Conservation (phyloP, 2,888 invertebrate species). For the Podabrus alpinus region DNA sequence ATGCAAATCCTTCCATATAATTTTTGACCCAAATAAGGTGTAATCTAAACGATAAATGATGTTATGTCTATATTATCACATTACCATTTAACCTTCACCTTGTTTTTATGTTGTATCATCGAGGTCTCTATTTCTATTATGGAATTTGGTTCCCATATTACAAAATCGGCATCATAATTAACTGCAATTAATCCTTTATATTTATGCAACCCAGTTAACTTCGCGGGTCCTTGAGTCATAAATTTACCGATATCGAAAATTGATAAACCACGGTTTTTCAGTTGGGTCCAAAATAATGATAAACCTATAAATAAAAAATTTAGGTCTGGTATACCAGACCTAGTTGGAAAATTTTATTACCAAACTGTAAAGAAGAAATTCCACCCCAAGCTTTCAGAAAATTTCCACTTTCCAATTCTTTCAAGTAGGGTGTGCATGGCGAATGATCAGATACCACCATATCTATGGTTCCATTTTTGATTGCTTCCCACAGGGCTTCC, state of each 20-base stretch:
- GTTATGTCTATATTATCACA: neutral
- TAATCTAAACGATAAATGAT: conserved; percentile 57
- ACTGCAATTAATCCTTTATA: conserved; percentile 65
- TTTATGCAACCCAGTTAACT: conserved; percentile 63
- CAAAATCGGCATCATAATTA: conserved; percentile 73
- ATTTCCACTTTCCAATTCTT: conserved; percentile 58
- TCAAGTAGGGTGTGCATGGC: conserved; percentile 68
- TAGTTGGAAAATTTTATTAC: conserved; percentile 52
- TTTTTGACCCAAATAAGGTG: conserved; percentile 66
- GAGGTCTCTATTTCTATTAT: conserved; percentile 61
- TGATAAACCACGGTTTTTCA: conserved; percentile 59
- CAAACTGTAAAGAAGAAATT: conserved; percentile 73
- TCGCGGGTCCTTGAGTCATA: conserved; percentile 65
- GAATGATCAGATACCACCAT: conserved; percentile 73
- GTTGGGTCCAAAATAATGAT: conserved; percentile 71
- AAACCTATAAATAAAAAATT: conserved; percentile 55
- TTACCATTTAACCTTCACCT: conserved; percentile 55
- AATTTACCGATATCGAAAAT: conserved; percentile 63
- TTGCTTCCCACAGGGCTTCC: conserved; percentile 66
- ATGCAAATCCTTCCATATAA: conserved; percentile 66
- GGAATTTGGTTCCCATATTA: conserved; percentile 71
- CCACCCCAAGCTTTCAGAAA: conserved; percentile 76
- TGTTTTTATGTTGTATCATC: conserved; percentile 70
- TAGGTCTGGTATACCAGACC: no score
- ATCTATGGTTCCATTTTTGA: conserved; percentile 63